A percentile compares a stretch with the other conserved stretches of the same genome.
These are phyloP conservation scores for Pachyseris speciosa DNA, from an alignment of 64 coral and sea anemone genomes.

Conservation along the genomic window DNA sequence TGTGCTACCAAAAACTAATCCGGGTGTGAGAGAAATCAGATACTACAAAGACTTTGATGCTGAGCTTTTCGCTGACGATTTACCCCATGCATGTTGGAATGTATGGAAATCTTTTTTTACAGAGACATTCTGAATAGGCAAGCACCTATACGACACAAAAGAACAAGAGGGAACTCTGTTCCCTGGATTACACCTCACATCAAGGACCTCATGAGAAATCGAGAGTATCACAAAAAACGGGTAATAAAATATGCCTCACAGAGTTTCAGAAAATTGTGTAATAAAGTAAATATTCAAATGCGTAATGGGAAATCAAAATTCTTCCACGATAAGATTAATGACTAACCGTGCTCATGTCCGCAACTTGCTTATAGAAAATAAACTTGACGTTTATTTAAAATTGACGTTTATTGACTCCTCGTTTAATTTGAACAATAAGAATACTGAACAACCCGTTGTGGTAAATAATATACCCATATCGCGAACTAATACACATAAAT, in stretches of 20 bases:
- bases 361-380: constrained; percentile 34
- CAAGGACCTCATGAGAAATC: too few relatives aligned
- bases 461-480: not conserved
- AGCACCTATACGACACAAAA: too few relatives aligned
- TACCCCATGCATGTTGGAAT: not conserved
- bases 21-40: constrained; percentile 9
- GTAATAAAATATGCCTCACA: too few relatives aligned
- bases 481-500: not conserved
- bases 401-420: constrained; percentile 4
- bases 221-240: too few relatives aligned
- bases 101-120: too few relatives aligned
- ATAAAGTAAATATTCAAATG: too few relatives aligned
- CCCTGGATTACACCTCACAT: too few relatives aligned
- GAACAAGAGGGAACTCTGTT: too few relatives aligned
- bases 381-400: constrained; percentile 17
- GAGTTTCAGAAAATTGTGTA: too few relatives aligned
- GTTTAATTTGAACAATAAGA: not conserved
- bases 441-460: not conserved
- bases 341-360: not conserved
- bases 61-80: constrained; percentile 5
- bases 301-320: too few relatives aligned
- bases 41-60: constrained; percentile 19
- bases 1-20: constrained; percentile 16
- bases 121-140: too few relatives aligned
- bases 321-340: too few relatives aligned